These are phyloP conservation scores for Ailurus styani DNA, from an alignment of 2,113 vertebrate genomes.

Conservation along the genomic window DNA sequence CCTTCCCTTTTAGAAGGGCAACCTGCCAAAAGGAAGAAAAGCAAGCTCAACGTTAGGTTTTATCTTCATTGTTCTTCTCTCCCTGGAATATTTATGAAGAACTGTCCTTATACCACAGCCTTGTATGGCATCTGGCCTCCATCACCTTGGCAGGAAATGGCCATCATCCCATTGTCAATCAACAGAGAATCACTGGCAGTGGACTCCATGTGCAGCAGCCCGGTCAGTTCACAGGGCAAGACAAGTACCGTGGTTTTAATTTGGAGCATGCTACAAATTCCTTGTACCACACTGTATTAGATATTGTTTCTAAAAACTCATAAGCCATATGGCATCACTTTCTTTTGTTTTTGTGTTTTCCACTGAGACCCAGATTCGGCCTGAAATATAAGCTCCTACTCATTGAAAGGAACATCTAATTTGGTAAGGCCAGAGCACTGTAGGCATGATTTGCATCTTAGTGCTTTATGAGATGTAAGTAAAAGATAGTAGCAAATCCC, in stretches of 20 bases:
- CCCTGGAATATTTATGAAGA: background rate
- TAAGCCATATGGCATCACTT: conserved; percentile 9
- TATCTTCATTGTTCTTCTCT: background rate
- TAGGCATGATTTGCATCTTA: conserved; percentile 43
- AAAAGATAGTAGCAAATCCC: conserved; percentile 65
- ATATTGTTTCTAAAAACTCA: background rate
- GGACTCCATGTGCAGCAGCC: background rate
- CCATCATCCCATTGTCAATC: background rate
- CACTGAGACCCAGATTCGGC: background rate
- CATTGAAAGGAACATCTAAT: conserved; percentile 47
- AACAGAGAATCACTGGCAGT: background rate
- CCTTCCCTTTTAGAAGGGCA: background rate
- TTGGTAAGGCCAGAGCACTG: conserved; percentile 28
- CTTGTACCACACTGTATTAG: background rate
- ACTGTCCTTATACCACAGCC: background rate
- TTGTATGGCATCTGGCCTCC: background rate
- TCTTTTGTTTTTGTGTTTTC: conserved; percentile 17
- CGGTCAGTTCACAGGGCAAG: background rate
- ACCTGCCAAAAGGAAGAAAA: background rate
- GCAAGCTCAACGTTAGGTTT: background rate
- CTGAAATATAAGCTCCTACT: conserved; percentile 27
- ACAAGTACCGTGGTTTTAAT: background rate
- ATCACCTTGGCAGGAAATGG: background rate
- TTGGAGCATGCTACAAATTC: background rate
- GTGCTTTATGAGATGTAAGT: conserved; percentile 57